Percentiles rank a stretch among this genome's conserved stretches.
Evolutionary conservation across 2,113 vertebrate species (phyloP).

Genomic region (Aegithalos caudatus): DNA sequence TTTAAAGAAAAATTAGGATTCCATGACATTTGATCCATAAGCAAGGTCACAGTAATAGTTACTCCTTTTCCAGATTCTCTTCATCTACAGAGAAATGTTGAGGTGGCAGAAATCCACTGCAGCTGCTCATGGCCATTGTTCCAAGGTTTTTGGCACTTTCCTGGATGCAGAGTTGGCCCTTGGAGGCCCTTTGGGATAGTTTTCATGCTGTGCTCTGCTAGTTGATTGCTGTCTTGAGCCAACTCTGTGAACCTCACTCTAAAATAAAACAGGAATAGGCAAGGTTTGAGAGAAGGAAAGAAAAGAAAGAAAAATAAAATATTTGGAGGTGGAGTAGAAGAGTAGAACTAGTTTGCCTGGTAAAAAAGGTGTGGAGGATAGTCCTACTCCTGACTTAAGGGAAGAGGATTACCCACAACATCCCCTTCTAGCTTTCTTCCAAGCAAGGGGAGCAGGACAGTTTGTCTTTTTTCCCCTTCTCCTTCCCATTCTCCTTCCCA

Average conservation of each 20-base stretch:
- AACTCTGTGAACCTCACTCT: background rate
- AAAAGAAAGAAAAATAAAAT: background rate
- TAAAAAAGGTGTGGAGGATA: background rate
- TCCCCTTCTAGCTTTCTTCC: background rate
- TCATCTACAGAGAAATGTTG: background rate
- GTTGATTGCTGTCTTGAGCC: background rate
- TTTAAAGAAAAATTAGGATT: constrained; percentile 33
- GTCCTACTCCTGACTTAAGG: fast-evolving
- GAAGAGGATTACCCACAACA: background rate
- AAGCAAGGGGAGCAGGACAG: background rate
- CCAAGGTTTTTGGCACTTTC: constrained; percentile 22
- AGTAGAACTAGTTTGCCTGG: background rate
- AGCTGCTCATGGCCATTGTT: background rate
- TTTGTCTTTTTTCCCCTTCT: too few species aligned
- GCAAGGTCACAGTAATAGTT: constrained; percentile 5
- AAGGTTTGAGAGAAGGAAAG: background rate
- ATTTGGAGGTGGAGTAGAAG: background rate
- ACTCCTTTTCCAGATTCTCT: background rate
- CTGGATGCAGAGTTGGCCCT: background rate
- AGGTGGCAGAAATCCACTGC: background rate
- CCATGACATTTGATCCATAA: constrained; percentile 1
- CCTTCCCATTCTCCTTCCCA: fast-evolving
- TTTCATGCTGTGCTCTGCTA: background rate
- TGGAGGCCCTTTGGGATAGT: background rate
- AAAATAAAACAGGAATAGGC: background rate